Evolutionary conservation across 2,797 vertebrate genomes (phyloP), one percentile per base, ranked within the genome.

Genomic region (Cottoperca gobio): DNA sequence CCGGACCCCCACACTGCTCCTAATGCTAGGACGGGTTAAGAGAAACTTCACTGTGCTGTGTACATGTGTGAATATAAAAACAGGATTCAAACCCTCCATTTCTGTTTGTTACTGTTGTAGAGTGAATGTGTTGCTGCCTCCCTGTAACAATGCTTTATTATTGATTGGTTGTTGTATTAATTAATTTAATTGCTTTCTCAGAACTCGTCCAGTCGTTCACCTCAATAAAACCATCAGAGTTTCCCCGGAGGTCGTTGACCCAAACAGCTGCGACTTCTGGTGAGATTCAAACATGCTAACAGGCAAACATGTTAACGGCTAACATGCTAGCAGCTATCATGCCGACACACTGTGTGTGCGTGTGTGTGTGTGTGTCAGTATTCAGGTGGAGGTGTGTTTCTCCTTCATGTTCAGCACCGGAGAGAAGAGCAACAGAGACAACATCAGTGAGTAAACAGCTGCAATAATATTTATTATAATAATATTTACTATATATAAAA

Each of bases 131-230:
- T n/a, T n/a, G n/a, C n/a, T n/a, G n/a, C n/a, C n/a, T n/a, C n/a
- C n/a, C n/a, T n/a, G n/a, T n/a, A n/a, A n/a, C n/a, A n/a, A n/a
- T n/a, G n/a, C n/a, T n/a, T n/a, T n/a, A n/a, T n/a, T n/a, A n/a
- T 24, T n/a, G n/a, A 64, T 19, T 39, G 28, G 5, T 21, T 11
- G 10, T 17, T 48, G n/a, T 42, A 19, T 14, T 49, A 37, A 23
- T 24, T 72, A n/a, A 16, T 43, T 21, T 16, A 31, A n/a, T 33
- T 58, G 12, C 23, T 45, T 54, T 19, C 14, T 58, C 76, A 99
- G 97, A 81, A 92, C 96, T 70, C 96, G 97, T 0, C 97, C 97
- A 0, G 95, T 99, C 8, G 85, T 99, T 87, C 96, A 96, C 67
- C 95, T 98, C 37, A 90, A 94, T 48, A 88, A 94, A 58, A 93